A percentile compares a stretch with the other conserved stretches of the same genome.
phyloP scores from a whole-genome alignment of 2,113 vertebrate species.

The Macaca mulatta region DNA sequence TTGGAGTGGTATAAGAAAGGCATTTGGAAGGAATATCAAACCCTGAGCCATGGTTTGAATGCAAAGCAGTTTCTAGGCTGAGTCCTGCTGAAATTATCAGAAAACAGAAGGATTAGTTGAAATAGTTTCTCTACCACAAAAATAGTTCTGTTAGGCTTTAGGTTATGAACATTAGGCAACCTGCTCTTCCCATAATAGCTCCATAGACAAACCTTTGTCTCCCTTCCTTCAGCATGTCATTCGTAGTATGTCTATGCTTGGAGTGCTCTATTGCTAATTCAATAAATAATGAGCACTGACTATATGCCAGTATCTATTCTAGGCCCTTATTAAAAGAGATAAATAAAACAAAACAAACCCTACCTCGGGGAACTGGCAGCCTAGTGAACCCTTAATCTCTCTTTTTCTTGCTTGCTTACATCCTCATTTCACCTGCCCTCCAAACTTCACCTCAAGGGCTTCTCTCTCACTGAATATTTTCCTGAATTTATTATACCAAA shows the following conservation, averaged over 20 bases:
- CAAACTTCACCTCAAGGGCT: neutral
- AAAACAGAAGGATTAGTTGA: neutral
- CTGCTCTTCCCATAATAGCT: neutral
- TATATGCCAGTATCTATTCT: neutral
- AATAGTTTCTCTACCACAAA: neutral
- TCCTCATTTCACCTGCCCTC: neutral
- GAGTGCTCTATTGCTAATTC: neutral
- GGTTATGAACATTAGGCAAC: neutral
- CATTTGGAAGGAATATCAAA: conserved; percentile 15
- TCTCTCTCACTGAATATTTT: neutral
- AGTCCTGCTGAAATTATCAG: neutral
- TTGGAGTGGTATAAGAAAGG: neutral
- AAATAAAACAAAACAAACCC: neutral
- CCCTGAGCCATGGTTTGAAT: neutral
- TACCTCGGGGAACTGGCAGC: neutral
- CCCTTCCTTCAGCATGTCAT: neutral
- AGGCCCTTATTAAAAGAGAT: neutral
- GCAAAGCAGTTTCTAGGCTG: neutral
- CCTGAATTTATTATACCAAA: neutral
- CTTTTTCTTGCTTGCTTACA: neutral
- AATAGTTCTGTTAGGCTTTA: neutral
- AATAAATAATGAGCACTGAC: neutral
- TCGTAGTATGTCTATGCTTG: neutral
- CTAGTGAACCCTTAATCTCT: neutral
- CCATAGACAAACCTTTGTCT: neutral